Percentiles rank a stretch among this genome's conserved stretches.
These are phyloP conservation scores for Conus betulinus DNA, from an alignment of 1,140 invertebrate genomes.

Conservation along the genomic window DNA sequence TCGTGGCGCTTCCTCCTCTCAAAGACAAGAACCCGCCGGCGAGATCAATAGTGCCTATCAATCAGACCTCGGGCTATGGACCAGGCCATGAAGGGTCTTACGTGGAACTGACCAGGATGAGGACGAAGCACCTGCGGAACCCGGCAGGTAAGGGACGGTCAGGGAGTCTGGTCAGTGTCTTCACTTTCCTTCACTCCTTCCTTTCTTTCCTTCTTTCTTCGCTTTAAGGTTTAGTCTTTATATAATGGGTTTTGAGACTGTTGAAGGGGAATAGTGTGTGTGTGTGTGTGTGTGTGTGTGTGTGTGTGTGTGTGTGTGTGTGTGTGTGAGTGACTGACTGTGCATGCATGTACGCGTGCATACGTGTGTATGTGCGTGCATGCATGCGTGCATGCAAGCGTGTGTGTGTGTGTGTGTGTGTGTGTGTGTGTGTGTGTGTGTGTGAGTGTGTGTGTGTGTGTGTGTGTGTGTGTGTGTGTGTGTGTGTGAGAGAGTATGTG, in stretches of 20 bases:
- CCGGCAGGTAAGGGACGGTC: constrained; percentile 61
- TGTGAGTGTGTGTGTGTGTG: constrained; percentile 24
- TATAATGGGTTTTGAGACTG: too few relatives aligned
- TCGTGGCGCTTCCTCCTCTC: constrained; percentile 63
- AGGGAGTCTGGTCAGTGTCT: background rate
- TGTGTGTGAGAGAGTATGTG: background rate
- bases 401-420: constrained; percentile 26
- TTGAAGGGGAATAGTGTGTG: background rate
- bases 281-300: background rate
- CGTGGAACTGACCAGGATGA: constrained; percentile 67
- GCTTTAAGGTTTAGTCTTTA: too few relatives aligned
- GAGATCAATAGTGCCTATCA: constrained; percentile 65
- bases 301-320: constrained; percentile 7
- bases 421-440: constrained; percentile 17
- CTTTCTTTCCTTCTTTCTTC: too few relatives aligned
- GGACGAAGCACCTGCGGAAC: constrained; percentile 69
- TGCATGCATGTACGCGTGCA: background rate
- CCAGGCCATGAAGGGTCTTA: constrained; percentile 69
- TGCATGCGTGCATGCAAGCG: background rate
- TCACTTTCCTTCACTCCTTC: background rate
- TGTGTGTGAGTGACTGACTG: background rate
- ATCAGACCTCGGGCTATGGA: constrained; percentile 70
- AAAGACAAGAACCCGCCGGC: constrained; percentile 57
- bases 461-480: background rate
- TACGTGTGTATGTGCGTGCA: background rate